Base-by-base conservation (phyloP, 1,140 invertebrate species). In the Olivierus martensii region DNA sequence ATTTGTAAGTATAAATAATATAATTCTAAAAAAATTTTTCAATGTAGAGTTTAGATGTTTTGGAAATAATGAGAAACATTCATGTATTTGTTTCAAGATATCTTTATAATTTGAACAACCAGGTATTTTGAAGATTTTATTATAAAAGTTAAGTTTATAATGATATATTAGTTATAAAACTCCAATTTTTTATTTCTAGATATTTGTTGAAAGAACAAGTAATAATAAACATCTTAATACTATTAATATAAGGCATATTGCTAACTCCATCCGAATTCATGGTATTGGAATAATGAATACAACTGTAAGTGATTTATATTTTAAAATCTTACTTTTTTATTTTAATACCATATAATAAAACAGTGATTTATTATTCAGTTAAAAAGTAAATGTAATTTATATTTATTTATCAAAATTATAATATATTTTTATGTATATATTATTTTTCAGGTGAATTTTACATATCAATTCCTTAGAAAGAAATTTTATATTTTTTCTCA, bases 201-300 rank as follows among this genome's bases (percentile, higher is more conserved):
- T 94, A 44, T 98, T 98, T 69, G 81, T 97, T 47, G 91, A 98
- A 73, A 79, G 83, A 57, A 79, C 78, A 14, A 95, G 87, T 64
- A 82, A 84, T 58, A 94, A 90, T 65, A 97, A 96, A 66, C 83
- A 93, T 72, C 71, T 99, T 39, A 96, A 96, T 67, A 94, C 94
- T 1, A 90, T 99, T 57, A 90, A 88, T 52, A 96, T 98, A 52
- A 75, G 81, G 9, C 94, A 99, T 62, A 82, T 98, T 49, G 90
- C 94, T 0, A 98, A 98, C 75, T 98, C 93, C 0, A 92, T 99
- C 56, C 77, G 93, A 62, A 98, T 93, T 0, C 94, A 99, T 69
- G 95, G 95, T 28, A 89, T 84, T 19, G 95, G 95, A 3, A 92
- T 99, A 48, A 92, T 97, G 78, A 96, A 94, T 63, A 96, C 92